These are phyloP conservation scores for Diadema setosum DNA, from an alignment of 35 echinoderm and acorn worm species.

Conservation along the genomic window DNA sequence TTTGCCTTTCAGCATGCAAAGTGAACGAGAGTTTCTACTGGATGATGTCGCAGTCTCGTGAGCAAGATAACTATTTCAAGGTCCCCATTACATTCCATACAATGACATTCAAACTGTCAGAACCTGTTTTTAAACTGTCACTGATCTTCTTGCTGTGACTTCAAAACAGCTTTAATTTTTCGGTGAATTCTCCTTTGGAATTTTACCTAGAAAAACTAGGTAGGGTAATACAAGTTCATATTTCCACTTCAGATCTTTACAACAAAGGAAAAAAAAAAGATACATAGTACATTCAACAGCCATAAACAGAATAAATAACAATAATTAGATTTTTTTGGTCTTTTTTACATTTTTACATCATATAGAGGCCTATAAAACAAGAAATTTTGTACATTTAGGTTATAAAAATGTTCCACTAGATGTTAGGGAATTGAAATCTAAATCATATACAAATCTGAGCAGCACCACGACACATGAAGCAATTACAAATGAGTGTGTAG, in stretches of 20 bases:
- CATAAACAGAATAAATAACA: conserved; percentile 24
- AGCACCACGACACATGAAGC: background rate
- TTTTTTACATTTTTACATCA: conserved; percentile 28
- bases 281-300: conserved; percentile 1
- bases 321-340: background rate
- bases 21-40: too few species aligned
- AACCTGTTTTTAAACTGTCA: too few species aligned
- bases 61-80: too few species aligned
- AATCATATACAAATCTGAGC: background rate
- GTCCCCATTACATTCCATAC: too few species aligned
- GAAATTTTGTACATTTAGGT: background rate
- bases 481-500: too few species aligned
- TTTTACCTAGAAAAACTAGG: too few species aligned
- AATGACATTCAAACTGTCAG: too few species aligned
- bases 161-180: too few species aligned
- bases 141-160: too few species aligned
- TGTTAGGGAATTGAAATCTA: background rate
- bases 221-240: background rate
- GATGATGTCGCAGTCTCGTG: too few species aligned
- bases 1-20: too few species aligned
- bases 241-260: background rate
- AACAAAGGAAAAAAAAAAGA: background rate
- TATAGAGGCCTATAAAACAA: conserved; percentile 12
- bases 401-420: background rate
- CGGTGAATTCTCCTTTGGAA: background rate